phyloP scores from a whole-genome alignment of 1,140 invertebrate genomes.

The Musca domestica region DNA sequence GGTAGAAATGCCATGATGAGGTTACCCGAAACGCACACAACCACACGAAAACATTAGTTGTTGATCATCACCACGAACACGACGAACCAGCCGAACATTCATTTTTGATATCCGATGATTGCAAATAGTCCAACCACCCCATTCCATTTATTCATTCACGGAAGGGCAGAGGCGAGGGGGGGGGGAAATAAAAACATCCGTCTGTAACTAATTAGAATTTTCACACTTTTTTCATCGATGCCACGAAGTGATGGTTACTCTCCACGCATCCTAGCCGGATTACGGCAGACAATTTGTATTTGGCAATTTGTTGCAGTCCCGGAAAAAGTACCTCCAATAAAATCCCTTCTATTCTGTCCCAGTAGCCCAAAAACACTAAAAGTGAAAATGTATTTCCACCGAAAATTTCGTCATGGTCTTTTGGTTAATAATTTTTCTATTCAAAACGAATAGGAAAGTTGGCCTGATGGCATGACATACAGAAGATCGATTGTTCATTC shows the following conservation, averaged over 20 bases:
- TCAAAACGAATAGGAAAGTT: constrained; percentile 49
- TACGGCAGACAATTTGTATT: neutral
- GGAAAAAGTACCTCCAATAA: neutral
- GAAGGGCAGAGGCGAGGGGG: neutral
- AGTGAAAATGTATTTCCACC: constrained; percentile 37
- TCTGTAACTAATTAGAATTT: constrained; percentile 54
- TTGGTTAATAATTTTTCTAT: constrained; percentile 54
- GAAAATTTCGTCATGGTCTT: constrained; percentile 48
- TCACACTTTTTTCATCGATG: constrained; percentile 43
- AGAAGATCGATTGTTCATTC: neutral
- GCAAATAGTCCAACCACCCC: too few relatives aligned
- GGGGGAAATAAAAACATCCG: constrained; percentile 27
- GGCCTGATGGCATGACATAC: neutral
- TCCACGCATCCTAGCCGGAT: too few relatives aligned
- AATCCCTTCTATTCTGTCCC: neutral
- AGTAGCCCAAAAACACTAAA: constrained; percentile 32
- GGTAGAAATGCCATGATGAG: neutral
- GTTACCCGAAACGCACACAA: neutral
- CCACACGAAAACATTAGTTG: neutral
- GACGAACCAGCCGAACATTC: too few relatives aligned
- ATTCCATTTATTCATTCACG: too few relatives aligned
- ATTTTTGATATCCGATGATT: neutral
- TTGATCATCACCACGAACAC: too few relatives aligned
- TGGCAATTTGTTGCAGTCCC: constrained; percentile 9
- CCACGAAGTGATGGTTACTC: too few relatives aligned